Conservation (phyloP, 2,888 invertebrate genomes). For the Dexiosoma caninum region DNA sequence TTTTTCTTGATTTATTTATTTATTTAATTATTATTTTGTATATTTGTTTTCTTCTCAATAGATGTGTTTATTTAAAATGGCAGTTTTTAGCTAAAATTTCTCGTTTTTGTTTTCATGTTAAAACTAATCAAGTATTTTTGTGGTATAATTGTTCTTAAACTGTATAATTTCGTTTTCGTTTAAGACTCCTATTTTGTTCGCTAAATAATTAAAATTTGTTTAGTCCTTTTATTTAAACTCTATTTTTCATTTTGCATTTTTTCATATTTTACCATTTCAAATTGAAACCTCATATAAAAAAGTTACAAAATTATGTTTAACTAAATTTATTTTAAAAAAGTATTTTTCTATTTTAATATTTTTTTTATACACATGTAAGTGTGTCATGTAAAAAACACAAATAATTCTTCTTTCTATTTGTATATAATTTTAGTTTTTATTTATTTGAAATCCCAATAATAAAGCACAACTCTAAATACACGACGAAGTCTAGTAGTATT, state of each 20-base stretch:
- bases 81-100: constrained; percentile 62
- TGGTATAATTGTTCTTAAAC: constrained; percentile 2
- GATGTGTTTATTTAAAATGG: constrained; percentile 62
- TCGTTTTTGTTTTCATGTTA: constrained; percentile 18
- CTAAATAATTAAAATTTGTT: constrained; percentile 53
- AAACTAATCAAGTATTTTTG: constrained; percentile 33
- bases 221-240: constrained; percentile 34
- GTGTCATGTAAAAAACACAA: constrained; percentile 32
- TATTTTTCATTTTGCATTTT: constrained; percentile 3
- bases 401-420: background rate
- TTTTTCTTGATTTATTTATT: no score
- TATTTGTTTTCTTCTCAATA: constrained; percentile 36
- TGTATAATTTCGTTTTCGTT: constrained; percentile 43
- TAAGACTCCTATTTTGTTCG: constrained; percentile 31
- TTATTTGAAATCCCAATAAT: background rate
- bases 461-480: constrained; percentile 39
- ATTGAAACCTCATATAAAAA: constrained; percentile 64
- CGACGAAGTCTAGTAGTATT: no score
- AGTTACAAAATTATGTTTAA: constrained; percentile 52
- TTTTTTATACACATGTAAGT: background rate
- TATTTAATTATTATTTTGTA: constrained; percentile 21
- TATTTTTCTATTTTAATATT: constrained; percentile 13
- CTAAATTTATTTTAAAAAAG: constrained; percentile 46
- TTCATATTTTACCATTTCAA: constrained; percentile 47
- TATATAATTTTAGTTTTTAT: background rate